Evolutionary conservation across 2,888 invertebrate genomes (phyloP).

Genomic region (Cryptocephalus primarius): DNA sequence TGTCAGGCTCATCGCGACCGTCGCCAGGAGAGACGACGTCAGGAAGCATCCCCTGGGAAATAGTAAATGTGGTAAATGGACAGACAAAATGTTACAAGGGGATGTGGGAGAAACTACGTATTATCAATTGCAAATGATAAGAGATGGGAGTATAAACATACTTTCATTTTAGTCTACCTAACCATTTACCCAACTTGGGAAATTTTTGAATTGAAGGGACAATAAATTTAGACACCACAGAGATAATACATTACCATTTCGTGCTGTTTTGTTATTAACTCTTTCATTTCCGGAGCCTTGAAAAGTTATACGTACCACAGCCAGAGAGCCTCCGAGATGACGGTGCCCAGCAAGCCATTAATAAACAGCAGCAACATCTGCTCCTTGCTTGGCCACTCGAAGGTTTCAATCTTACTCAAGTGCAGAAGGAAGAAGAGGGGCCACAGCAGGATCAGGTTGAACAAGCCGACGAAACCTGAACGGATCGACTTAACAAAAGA

Average conservation of each 20-base stretch:
- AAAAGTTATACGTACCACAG: slow-evolving; percentile 54
- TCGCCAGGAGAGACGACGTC: slow-evolving; percentile 84
- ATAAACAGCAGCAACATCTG: slow-evolving; percentile 71
- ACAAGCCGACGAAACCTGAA: slow-evolving; percentile 86
- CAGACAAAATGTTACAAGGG: no score
- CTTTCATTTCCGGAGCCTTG: no score
- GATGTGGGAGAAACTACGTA: no score
- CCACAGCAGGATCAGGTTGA: slow-evolving; percentile 81
- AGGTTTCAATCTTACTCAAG: slow-evolving; percentile 68
- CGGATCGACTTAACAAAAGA: slow-evolving; percentile 4
- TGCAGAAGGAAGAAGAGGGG: slow-evolving; percentile 81
- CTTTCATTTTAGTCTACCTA: no score
- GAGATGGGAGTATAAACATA: no score
- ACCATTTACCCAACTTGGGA: no score
- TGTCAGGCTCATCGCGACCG: slow-evolving; percentile 72
- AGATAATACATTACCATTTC: no score
- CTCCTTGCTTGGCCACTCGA: slow-evolving; percentile 72
- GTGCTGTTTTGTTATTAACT: no score
- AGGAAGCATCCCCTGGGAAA: slow-evolving; percentile 63
- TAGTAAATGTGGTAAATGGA: background rate
- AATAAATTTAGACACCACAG: no score
- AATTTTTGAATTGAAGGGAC: no score
- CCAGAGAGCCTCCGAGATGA: slow-evolving; percentile 87
- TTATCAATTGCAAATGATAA: no score
- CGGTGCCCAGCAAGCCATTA: slow-evolving; percentile 84